Base-by-base conservation (phyloP, 2,113 vertebrate species). In the Columbina picui region DNA sequence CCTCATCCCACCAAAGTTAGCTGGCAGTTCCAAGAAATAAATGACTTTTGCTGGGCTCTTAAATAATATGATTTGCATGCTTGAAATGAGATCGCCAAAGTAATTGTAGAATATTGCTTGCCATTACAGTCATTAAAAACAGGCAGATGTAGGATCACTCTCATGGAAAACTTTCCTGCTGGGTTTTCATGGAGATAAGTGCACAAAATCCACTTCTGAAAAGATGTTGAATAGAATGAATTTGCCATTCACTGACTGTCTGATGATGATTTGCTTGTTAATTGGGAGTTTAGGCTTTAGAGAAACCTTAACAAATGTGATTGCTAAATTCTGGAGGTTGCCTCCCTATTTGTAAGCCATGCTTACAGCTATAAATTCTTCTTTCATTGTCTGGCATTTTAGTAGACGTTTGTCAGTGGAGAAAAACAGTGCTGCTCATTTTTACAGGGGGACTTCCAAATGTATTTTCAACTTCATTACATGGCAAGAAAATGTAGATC, bases 231-330 rank as follows among this genome's bases (percentile, higher is more conserved):
- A 98, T 98, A 97, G 97, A 98, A 98, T 95, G 97, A 98, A 98
- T 98, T 98, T 98, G 97, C 98, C 96, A 98, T 98, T 98, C 98
- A 97, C 95, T 98, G 96, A 96, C 96, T 98, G 97, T 97, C 98
- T 98, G 97, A 98, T 98, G 98, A 98, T 98, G 98, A 98, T 98
- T 98, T 98, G 96, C 97, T 98, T 98, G 97, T 98, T 98, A 98
- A 98, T 98, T 98, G 98, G 96, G 97, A 98, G 97, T 97, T 98
- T 98, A 98, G 97, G 93, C 95, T 97, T 98, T 97, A 97, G 97
- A 97, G 96, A 97, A 98, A 97, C 97, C 96, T 98, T 98, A 98
- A 98, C 97, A 97, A 98, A 98, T 97, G 97, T 97, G 97, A 97
- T 97, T 98, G 97, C 97, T 97, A 98, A 98, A 97, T 98, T 98